A percentile compares a stretch with the other conserved stretches of the same genome.
phyloP scores from a whole-genome alignment of 2,113 vertebrate species.

The Microtus oregoni region DNA sequence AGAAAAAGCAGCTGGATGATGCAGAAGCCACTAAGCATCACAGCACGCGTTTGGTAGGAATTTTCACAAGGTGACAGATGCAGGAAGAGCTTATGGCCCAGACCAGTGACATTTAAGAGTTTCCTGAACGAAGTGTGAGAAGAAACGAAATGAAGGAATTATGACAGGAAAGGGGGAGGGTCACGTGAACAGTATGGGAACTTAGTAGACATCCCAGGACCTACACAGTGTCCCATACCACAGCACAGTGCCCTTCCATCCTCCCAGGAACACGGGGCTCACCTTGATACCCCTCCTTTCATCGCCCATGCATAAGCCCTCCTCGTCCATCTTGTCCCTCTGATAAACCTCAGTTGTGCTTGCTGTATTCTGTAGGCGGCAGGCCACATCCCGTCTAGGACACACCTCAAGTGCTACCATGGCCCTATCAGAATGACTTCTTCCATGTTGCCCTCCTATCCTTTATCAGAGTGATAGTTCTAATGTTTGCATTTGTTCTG shows the following conservation, averaged over 20 bases:
- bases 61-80: background rate
- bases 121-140: background rate
- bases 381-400: background rate
- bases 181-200: background rate
- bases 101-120: background rate
- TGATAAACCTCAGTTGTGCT: background rate
- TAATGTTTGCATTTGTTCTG: constrained; percentile 32
- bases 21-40: no score
- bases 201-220: background rate
- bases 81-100: background rate
- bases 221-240: background rate
- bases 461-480: background rate
- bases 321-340: background rate
- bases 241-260: background rate
- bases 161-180: background rate
- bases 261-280: background rate
- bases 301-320: background rate
- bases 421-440: background rate
- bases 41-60: background rate
- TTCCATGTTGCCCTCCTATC: background rate
- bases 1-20: background rate
- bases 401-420: background rate
- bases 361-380: background rate
- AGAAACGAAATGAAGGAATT: background rate
- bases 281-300: background rate